Evolutionary conservation across 2,888 invertebrate species (phyloP), one percentile per base, ranked within the genome.

Genomic region (Drosophila borborema): DNA sequence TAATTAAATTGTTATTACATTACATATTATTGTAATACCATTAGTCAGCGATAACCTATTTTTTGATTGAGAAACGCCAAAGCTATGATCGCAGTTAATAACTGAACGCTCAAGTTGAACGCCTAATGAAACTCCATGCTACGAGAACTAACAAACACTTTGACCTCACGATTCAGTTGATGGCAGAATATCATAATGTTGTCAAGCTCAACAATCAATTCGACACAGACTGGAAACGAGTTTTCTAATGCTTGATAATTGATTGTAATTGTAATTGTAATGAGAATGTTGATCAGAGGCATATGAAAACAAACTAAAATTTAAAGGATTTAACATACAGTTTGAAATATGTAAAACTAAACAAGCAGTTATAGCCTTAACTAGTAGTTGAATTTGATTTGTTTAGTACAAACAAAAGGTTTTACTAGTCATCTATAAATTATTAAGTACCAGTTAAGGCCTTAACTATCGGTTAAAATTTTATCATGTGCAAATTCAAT

Each of bases 151-250:
- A 34, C 34, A 34, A 34, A 34, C 34, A 34, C 3, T 34, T 51
- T 12, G 12, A 12, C 34, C 14, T 34, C 36, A 3, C n/a, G n/a
- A 10, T 31, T 31, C n/a, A 18, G 10, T n/a, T n/a, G 49, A n/a
- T n/a, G 28, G 7, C 28, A 28, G 2, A 48, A 48, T 16, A 28
- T 28, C 9, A 20, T 20, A 20, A 20, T 20, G 28, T 12, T 18
- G 49, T 49, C 49, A 49, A 31, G 34, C 51, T 12, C 12, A 18
- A 34, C 18, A 51, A 36, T 51, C 18, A 36, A 20, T 51, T 34
- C 18, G 51, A 36, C 34, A 34, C 51, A 7, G 12, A 34, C 18
- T 34, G 0, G 1, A 51, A n/a, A 31, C 2, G 31, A 5, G 49
- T 34, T 49, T 16, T 12, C 5, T 9, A n/a, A 10, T 10, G 12